Evolutionary conservation across 2,113 vertebrate species (phyloP), one percentile per base, ranked within the genome.

Genomic region (Artemisiospiza belli): DNA sequence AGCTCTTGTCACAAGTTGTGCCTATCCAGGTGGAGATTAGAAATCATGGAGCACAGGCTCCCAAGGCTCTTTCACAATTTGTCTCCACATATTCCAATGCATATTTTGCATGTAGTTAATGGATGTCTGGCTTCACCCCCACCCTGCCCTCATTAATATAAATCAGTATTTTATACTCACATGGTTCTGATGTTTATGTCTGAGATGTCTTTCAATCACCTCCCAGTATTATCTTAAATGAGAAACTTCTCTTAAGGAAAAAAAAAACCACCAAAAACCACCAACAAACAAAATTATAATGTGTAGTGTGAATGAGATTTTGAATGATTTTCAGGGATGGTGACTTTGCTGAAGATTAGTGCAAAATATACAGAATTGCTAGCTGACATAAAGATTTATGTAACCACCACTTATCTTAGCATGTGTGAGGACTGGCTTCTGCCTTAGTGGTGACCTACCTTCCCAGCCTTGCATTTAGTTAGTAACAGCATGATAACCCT

Each of bases 401-500:
- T 81, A 92, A 94, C 33, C 43, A 46, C 47, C 44, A 43, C 52
- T 92, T 85, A 79, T 39, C 51, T 83, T 78, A 69, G 89, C 39
- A 39, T 52, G 68, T 81, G 73, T 84, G 87, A 94, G 41, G 28
- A 41, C 28, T 92, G 80, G 30, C 79, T 96, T 91, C 5, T 91
- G 77, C 49, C 58, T 66, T 33, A 24, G 37, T 44, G 51, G 31
- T 72, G 57, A 78, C 74, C 37, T 87, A n/a, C 58, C 49, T 73
- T 80, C 41, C 44, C 82, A 78, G 61, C 59, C 76, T 83, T 81
- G 17, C 23, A 35, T 93, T 93, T 90, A 63, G 62, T 91, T 86
- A 84, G 61, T 92, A 90, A 93, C 86, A 90, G 89, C 64, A 54
- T 24, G 73, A 52, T 90, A 90, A 92, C 73, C 67, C 69, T 82